A percentile compares a stretch with the other conserved stretches of the same genome.
These are phyloP conservation scores for Sanderia malayensis DNA, from an alignment of 30 jellyfish, hydroid and myxozoan species.

Conservation along the genomic window DNA sequence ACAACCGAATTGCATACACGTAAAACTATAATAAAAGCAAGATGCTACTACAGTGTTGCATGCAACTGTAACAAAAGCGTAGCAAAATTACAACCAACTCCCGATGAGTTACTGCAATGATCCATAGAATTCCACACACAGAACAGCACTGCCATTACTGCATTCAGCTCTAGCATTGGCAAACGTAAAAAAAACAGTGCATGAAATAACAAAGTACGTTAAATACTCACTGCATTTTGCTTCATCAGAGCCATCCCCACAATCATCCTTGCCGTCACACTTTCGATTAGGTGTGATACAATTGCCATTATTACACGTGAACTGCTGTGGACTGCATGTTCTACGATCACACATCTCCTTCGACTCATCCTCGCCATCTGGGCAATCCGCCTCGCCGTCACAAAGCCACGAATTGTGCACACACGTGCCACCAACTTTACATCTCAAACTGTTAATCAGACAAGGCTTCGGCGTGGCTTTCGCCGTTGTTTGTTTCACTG, in stretches of 20 bases:
- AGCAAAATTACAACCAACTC: too few species aligned
- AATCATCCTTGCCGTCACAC: slow-evolving; percentile 71
- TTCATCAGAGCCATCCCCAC: slow-evolving; percentile 86
- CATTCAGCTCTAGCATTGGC: too few species aligned
- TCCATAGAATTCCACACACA: too few species aligned
- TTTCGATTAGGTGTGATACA: slow-evolving; percentile 33
- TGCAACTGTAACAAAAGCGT: too few species aligned
- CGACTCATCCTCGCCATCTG: slow-evolving; percentile 78
- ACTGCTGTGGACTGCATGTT: slow-evolving; percentile 59
- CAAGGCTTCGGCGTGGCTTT: slow-evolving; percentile 65
- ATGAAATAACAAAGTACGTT: not conserved
- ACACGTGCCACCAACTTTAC: slow-evolving; percentile 50
- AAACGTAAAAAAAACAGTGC: not conserved
- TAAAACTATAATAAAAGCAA: too few species aligned
- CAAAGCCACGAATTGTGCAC: slow-evolving; percentile 73
- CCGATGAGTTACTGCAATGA: too few species aligned
- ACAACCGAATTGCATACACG: too few species aligned
- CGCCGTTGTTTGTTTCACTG: slow-evolving; percentile 24
- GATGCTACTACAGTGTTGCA: too few species aligned
- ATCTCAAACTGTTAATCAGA: slow-evolving; percentile 15
- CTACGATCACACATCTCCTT: slow-evolving; percentile 35
- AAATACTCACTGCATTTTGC: slow-evolving; percentile 42
- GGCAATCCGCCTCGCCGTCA: slow-evolving; percentile 90
- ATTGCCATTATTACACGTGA: slow-evolving; percentile 74
- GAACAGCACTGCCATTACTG: too few species aligned